Base-by-base conservation (phyloP, 2,113 vertebrate species). In the Thryonomys swinderianus region DNA sequence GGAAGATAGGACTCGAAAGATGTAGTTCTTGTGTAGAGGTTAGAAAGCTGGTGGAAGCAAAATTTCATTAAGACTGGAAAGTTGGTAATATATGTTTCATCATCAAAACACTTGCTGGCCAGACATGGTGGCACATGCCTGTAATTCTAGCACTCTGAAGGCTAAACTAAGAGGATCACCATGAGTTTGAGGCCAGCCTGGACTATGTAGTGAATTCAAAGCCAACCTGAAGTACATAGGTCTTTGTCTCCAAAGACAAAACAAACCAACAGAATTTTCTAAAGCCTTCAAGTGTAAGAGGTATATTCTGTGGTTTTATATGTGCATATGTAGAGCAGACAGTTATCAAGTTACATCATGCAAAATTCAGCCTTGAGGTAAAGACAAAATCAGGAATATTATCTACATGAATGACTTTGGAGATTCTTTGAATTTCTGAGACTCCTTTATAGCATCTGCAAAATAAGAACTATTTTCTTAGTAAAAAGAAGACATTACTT, bases 361-460 rank as follows among this genome's bases (percentile, higher is more conserved):
- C 79, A 18, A 71, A 92, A 88, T 45, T 80, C 62, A 91, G 21
- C 30, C 42, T 67, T 51, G 34, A 71, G 34, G 79, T 66, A 85
- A 93, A 96, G 85, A 82, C 30, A 76, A 93, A 88, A 85, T 74
- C 37, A 64, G 51, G 13, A 32, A 48, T 9, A 55, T 91, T 55
- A 48, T 86, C 13, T 73, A 4, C 16, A 30, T 45, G 48, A n/a
- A 48, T 57, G 10, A 18, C 42, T 95, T 30, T 87, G 4, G 53
- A 74, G 4, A 57, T 1, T 61, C 2, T 21, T 7, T 87, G 13
- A 9, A 74, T 45, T 4, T 6, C 53, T 37, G 17, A 87, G 32
- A 18, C n/a, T 9, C 8, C 69, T 90, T 66, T 5, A 4, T 4
- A 23, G 10, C 3, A 2, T 37, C 37, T 86, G 0, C 21, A 55